Percentiles rank a stretch among this genome's conserved stretches.
phyloP scores from a whole-genome alignment of 2,113 vertebrate species.

The Oenanthe melanoleuca region DNA sequence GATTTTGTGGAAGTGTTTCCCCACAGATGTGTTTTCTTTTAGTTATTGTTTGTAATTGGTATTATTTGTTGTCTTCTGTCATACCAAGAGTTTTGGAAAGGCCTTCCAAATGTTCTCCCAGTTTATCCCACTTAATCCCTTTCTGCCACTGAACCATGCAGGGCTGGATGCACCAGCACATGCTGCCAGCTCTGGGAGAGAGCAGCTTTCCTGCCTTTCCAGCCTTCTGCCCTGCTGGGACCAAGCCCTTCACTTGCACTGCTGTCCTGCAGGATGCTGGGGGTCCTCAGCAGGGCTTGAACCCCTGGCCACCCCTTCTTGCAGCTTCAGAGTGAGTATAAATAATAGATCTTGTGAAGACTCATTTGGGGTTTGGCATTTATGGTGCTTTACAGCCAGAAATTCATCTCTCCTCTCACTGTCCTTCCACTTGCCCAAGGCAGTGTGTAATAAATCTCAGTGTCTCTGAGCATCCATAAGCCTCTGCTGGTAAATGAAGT shows the following conservation, averaged over 20 bases:
- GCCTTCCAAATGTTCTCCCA: neutral
- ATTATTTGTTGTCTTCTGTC: neutral
- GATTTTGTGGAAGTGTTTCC: neutral
- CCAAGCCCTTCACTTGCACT: neutral
- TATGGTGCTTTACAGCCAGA: neutral
- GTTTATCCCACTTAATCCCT: neutral
- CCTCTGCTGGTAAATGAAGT: neutral
- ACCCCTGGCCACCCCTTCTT: neutral
- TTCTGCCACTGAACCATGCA: fast-evolving
- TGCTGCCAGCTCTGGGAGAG: neutral
- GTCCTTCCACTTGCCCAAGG: neutral
- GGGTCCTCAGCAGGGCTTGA: neutral
- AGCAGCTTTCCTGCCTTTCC: neutral
- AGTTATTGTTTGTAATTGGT: neutral
- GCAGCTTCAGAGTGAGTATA: fast-evolving
- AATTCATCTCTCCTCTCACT: neutral
- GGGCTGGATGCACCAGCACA: fast-evolving
- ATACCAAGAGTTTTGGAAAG: neutral
- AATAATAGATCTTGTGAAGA: neutral
- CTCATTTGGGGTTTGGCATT: neutral
- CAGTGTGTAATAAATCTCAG: neutral
- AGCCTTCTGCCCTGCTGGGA: neutral
- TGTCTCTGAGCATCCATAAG: neutral
- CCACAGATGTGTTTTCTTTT: neutral
- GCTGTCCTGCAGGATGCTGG: fast-evolving